A percentile compares a stretch with the other conserved stretches of the same genome.
phyloP scores from a whole-genome alignment of 2,113 vertebrate species.

The Orycteropus afer region DNA sequence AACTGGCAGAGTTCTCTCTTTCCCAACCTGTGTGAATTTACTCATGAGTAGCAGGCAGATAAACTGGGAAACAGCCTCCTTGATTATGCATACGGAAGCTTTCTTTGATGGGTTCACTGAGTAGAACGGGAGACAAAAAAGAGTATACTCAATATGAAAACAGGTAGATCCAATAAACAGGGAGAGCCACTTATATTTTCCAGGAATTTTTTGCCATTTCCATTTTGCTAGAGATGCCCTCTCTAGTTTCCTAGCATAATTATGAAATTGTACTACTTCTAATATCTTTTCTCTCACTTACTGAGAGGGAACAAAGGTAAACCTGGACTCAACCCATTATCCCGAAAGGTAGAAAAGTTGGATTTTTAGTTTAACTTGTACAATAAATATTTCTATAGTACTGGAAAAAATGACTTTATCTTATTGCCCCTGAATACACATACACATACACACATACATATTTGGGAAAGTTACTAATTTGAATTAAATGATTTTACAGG shows the following conservation, averaged over 20 bases:
- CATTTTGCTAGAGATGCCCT: not conserved
- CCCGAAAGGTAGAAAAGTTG: not conserved
- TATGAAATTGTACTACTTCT: not conserved
- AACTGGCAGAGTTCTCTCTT: not conserved
- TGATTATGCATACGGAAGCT: not conserved
- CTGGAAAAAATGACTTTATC: not conserved
- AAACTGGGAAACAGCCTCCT: not conserved
- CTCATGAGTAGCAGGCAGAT: not conserved
- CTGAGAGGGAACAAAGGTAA: not conserved
- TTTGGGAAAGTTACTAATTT: too few species aligned
- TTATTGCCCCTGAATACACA: not conserved
- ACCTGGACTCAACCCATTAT: not conserved
- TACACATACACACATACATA: too few species aligned
- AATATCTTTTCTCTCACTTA: not conserved
- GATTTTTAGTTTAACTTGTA: not conserved
- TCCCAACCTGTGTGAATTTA: not conserved
- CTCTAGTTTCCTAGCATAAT: not conserved
- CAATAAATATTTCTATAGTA: not conserved
- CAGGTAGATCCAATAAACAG: not conserved
- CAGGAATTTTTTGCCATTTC: not conserved
- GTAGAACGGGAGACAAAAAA: not conserved
- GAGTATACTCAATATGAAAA: not conserved
- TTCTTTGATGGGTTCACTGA: not conserved
- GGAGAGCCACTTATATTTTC: not conserved
- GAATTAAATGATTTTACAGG: not conserved